phyloP scores from a whole-genome alignment of 2,797 vertebrate species.

The Gila robusta region DNA sequence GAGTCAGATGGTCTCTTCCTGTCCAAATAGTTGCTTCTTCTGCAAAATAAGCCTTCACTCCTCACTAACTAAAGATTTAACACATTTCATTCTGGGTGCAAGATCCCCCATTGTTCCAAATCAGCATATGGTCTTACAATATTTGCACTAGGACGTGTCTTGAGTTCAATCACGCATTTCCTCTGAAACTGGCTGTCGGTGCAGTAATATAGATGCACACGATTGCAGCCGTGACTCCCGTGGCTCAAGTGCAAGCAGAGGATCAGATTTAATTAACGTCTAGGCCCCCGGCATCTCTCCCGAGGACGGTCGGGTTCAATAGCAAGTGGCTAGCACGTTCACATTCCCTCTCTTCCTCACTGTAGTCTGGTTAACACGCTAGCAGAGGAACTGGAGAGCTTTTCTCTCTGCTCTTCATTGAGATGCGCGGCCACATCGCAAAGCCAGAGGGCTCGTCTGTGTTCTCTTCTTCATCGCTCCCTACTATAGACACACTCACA shows the following conservation, averaged over 20 bases:
- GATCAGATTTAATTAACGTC: conserved; percentile 52
- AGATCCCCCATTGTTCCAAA: conserved; percentile 22
- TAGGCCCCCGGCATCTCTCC: conserved; percentile 36
- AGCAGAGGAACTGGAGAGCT: conserved; percentile 16
- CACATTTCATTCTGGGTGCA: conserved; percentile 36
- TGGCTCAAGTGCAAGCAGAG: conserved; percentile 29
- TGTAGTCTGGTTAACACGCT: neutral
- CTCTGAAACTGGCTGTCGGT: neutral
- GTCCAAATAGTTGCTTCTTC: neutral
- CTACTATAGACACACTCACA: neutral
- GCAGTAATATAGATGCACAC: conserved; percentile 1
- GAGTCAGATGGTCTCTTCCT: neutral
- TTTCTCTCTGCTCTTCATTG: conserved; percentile 24
- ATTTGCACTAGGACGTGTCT: conserved; percentile 3
- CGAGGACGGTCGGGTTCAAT: conserved; percentile 13
- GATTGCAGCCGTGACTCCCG: conserved; percentile 6
- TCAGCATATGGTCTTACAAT: conserved; percentile 25
- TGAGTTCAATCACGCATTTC: conserved; percentile 5
- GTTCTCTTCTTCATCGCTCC: neutral
- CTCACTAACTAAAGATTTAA: conserved; percentile 21
- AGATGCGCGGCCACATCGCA: conserved; percentile 31
- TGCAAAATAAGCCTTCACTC: neutral
- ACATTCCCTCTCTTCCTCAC: neutral
- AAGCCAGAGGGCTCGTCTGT: conserved; percentile 22
- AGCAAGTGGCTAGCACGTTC: neutral